Evolutionary conservation across 2,888 invertebrate genomes (phyloP).

Genomic region (Lysandra bellargus): DNA sequence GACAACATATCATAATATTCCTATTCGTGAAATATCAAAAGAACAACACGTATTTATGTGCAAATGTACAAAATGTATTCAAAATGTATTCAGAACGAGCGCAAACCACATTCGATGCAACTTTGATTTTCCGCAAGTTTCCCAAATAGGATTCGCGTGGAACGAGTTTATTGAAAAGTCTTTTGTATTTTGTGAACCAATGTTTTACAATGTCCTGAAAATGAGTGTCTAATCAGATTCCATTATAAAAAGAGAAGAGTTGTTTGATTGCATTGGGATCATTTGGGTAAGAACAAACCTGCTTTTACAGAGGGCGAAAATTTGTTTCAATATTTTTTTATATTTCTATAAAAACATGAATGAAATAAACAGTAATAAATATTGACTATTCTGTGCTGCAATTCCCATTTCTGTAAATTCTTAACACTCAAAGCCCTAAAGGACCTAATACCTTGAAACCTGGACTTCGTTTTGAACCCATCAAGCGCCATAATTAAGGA

Average conservation of each 20-base stretch:
- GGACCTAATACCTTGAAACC: not conserved
- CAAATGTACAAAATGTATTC: not conserved
- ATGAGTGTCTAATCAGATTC: no score
- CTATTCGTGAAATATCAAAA: not conserved
- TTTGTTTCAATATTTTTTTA: no score
- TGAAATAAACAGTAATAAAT: not conserved
- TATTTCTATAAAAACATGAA: no score
- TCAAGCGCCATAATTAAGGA: no score
- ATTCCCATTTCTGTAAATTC: not conserved
- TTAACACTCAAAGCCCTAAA: not conserved
- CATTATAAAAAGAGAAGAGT: no score
- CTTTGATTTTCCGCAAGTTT: not conserved
- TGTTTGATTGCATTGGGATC: no score
- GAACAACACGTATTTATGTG: constrained; percentile 15
- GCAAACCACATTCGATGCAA: constrained; percentile 13
- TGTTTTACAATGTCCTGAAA: not conserved
- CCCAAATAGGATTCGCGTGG: not conserved
- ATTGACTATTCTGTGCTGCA: not conserved
- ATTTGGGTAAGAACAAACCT: no score
- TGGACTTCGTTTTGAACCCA: not conserved
- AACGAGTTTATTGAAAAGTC: constrained; percentile 3
- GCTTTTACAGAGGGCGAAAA: no score
- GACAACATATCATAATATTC: not conserved
- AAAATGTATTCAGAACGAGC: not conserved
- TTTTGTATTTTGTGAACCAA: not conserved